These are phyloP conservation scores for Caenorhabditis uteleia DNA, from an alignment of 2,888 invertebrate genomes.

Conservation along the genomic window DNA sequence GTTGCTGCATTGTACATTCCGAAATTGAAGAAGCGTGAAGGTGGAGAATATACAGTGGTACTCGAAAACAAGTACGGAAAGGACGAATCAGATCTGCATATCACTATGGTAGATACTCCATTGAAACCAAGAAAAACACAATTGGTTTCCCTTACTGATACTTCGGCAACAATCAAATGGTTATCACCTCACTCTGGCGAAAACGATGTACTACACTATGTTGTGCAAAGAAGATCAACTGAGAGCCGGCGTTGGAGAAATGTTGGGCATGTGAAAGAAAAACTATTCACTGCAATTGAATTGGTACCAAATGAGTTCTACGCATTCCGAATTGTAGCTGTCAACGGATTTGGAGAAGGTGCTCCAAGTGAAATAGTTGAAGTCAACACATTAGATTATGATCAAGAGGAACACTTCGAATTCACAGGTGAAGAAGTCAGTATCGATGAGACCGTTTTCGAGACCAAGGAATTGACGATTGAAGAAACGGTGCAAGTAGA, in stretches of 20 bases:
- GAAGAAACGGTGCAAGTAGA: background rate
- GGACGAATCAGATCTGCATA: constrained; percentile 29
- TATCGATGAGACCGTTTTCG: background rate
- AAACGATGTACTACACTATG: constrained; percentile 32
- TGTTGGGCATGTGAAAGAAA: constrained; percentile 28
- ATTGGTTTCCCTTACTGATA: constrained; percentile 31
- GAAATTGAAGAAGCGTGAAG: constrained; percentile 35
- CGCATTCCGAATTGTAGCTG: constrained; percentile 50
- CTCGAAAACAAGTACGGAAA: constrained; percentile 48
- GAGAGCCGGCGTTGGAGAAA: constrained; percentile 53
- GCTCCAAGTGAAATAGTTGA: constrained; percentile 41
- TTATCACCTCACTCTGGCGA: constrained; percentile 44
- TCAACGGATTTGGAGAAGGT: constrained; percentile 47
- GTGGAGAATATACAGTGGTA: constrained; percentile 40
- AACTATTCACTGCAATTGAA: constrained; percentile 37
- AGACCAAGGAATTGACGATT: no score
- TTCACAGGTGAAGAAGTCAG: constrained; percentile 36
- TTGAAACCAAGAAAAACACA: constrained; percentile 43
- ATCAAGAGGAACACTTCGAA: constrained; percentile 25
- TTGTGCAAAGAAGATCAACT: constrained; percentile 47
- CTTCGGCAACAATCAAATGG: constrained; percentile 42
- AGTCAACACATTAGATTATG: constrained; percentile 37
- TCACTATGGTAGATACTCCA: constrained; percentile 48
- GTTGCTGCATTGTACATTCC: constrained; percentile 38
- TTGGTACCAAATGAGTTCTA: constrained; percentile 54